Percentiles rank a stretch among this genome's conserved stretches.
These are phyloP conservation scores for Operophtera brumata DNA, from an alignment of 2,888 invertebrate genomes.

Conservation along the genomic window DNA sequence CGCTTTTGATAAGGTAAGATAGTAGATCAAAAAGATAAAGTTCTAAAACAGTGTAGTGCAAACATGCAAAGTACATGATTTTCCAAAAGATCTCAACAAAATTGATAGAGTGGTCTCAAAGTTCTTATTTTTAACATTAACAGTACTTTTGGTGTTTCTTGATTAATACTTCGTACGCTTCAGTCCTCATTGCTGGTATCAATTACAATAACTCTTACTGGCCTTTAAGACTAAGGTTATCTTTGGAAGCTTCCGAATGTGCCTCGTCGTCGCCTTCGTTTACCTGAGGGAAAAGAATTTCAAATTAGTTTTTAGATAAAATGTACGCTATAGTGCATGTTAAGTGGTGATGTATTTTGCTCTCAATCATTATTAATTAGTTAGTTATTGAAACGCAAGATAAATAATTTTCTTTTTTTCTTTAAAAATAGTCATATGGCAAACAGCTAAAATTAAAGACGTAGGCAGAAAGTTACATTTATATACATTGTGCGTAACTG, in stretches of 20 bases:
- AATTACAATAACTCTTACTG: constrained; percentile 27
- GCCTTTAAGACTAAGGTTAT: constrained; percentile 24
- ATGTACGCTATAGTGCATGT: no score
- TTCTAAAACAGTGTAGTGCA: constrained; percentile 25
- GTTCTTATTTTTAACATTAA: constrained; percentile 26
- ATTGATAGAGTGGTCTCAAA: constrained; percentile 27
- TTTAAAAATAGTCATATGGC: neutral
- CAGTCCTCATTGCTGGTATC: constrained; percentile 27
- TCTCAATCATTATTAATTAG: no score
- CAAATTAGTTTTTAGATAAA: no score
- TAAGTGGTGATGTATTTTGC: no score
- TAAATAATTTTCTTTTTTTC: no score
- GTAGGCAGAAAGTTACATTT: no score
- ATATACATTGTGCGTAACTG: no score
- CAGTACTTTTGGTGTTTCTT: constrained; percentile 36
- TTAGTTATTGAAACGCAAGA: no score
- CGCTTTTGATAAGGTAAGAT: constrained; percentile 14
- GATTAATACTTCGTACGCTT: constrained; percentile 27
- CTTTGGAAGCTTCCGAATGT: constrained; percentile 35
- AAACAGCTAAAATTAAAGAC: neutral
- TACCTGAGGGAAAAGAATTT: constrained; percentile 21
- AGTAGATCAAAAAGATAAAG: constrained; percentile 19
- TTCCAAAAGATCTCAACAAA: constrained; percentile 27
- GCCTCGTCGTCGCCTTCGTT: constrained; percentile 23
- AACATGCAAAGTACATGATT: constrained; percentile 25